Percentiles rank a stretch among this genome's conserved stretches.
Evolutionary conservation across 2,113 vertebrate genomes (phyloP).

Genomic region (Eretmochelys imbricata): DNA sequence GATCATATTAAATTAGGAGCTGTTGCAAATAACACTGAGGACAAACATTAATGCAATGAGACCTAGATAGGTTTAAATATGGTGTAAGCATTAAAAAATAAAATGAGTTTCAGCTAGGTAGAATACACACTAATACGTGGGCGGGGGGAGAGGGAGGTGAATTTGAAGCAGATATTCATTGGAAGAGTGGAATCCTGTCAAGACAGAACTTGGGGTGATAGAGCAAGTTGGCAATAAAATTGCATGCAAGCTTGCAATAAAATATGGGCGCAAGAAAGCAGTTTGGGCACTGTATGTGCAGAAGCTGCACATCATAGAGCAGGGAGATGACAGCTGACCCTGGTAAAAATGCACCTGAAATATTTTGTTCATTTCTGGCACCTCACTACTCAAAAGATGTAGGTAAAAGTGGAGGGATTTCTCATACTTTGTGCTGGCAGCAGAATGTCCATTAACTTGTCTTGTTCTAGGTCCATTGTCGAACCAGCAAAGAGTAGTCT

Average conservation of each 20-base stretch:
- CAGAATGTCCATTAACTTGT: accelerated
- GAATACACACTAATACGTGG: not conserved
- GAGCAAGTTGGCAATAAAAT: not conserved
- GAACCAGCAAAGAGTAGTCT: not conserved
- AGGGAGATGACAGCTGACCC: not conserved
- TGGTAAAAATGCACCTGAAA: not conserved
- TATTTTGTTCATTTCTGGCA: not conserved
- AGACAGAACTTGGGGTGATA: not conserved
- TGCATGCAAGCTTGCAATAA: not conserved
- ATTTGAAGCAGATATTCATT: not conserved
- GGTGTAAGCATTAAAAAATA: not conserved
- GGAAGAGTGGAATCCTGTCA: not conserved
- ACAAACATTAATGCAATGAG: not conserved
- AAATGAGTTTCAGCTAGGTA: not conserved
- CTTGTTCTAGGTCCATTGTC: not conserved
- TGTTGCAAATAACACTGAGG: not conserved
- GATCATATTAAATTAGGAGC: not conserved
- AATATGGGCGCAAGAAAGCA: accelerated
- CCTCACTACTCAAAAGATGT: not conserved
- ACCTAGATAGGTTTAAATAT: not conserved
- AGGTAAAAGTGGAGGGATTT: not conserved
- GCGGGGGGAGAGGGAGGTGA: not conserved
- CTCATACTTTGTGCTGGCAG: not conserved
- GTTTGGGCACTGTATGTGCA: not conserved
- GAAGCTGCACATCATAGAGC: not conserved